Evolutionary conservation across 2,888 invertebrate species (phyloP).

Genomic region (Cyrtodaria siliqua): DNA sequence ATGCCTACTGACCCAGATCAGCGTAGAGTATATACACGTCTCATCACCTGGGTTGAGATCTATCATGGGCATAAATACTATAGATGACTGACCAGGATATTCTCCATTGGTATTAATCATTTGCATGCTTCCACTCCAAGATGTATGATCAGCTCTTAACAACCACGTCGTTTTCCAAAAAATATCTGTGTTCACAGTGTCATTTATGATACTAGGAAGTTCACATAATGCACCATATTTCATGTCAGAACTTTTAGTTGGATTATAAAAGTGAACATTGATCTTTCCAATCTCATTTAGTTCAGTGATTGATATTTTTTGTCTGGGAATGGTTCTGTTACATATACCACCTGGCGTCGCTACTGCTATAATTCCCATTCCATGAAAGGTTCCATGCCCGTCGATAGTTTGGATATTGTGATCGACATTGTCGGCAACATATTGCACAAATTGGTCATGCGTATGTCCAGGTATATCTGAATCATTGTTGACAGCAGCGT

Average conservation of each 20-base stretch:
- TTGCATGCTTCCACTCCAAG: constrained; percentile 32
- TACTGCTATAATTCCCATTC: constrained; percentile 21
- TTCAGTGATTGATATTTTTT: background rate
- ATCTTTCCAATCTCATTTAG: constrained; percentile 4
- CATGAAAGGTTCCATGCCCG: constrained; percentile 34
- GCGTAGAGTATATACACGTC: constrained; percentile 51
- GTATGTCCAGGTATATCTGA: constrained; percentile 3
- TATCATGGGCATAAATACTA: too few species aligned
- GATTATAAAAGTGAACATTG: background rate
- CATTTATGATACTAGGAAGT: background rate
- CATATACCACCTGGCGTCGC: constrained; percentile 16
- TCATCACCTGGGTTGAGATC: constrained; percentile 12
- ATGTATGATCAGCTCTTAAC: background rate
- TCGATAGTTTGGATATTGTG: constrained; percentile 28
- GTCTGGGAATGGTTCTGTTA: background rate
- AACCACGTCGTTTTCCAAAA: constrained; percentile 21
- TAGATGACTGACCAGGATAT: constrained; percentile 13
- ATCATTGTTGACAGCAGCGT: constrained; percentile 7
- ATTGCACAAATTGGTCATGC: constrained; percentile 23
- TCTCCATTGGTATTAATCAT: constrained; percentile 8
- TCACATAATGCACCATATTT: background rate
- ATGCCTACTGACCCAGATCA: constrained; percentile 45
- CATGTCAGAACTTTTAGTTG: background rate
- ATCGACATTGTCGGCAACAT: constrained; percentile 39
- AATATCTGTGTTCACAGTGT: too few species aligned